A percentile compares a stretch with the other conserved stretches of the same genome.
These are phyloP conservation scores for Tragelaphus eurycerus DNA, from an alignment of 2,797 vertebrate genomes.

Conservation along the genomic window DNA sequence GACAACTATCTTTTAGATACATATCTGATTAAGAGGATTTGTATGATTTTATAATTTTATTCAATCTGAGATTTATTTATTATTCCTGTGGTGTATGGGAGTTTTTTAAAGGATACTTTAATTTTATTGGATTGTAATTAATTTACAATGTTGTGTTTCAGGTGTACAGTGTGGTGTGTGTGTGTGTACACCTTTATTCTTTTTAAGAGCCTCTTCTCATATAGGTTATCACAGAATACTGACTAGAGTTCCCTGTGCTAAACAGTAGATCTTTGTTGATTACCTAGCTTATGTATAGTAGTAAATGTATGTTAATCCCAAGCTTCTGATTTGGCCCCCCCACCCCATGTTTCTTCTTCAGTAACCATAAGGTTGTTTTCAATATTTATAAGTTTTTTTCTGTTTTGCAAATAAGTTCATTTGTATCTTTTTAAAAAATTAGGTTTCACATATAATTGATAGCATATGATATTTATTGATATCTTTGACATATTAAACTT, in stretches of 20 bases:
- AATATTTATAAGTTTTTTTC: not conserved
- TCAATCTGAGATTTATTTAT: not conserved
- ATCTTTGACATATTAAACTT: not conserved
- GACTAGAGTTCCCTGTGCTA: not conserved
- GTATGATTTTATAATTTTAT: not conserved
- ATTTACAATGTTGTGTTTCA: not conserved
- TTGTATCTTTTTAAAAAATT: not conserved
- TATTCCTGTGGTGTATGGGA: not conserved
- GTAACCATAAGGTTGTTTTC: not conserved
- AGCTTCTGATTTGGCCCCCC: not conserved
- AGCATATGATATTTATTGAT: not conserved
- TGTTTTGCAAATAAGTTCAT: not conserved
- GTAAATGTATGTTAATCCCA: not conserved
- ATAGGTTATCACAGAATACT: not conserved
- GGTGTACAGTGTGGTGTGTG: not conserved
- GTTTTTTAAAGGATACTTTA: not conserved
- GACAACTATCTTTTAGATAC: not conserved
- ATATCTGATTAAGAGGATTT: not conserved
- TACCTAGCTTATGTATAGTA: not conserved
- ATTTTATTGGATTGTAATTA: not conserved
- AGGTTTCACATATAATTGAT: not conserved
- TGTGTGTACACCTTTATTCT: not conserved
- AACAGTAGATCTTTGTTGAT: not conserved
- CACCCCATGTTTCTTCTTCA: not conserved
- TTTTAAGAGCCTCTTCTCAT: not conserved